These are phyloP conservation scores for Falco punctatus DNA, from an alignment of 2,113 vertebrate genomes.

Conservation along the genomic window DNA sequence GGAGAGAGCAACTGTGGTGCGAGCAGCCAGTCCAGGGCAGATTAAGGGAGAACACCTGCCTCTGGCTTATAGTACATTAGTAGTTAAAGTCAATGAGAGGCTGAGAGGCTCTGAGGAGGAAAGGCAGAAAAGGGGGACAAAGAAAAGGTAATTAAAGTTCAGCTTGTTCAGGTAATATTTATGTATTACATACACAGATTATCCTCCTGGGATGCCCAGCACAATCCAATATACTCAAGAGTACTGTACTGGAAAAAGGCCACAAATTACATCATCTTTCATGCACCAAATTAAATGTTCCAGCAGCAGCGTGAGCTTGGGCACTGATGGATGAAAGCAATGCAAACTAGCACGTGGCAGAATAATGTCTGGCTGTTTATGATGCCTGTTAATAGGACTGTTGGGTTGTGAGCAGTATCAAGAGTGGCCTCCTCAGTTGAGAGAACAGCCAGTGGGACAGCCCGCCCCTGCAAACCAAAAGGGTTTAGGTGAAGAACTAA, in stretches of 20 bases:
- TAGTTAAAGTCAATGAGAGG: background rate
- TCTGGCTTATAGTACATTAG: background rate
- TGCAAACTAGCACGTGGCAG: background rate
- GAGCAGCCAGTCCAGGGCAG: background rate
- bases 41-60: background rate
- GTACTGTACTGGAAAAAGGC: slow-evolving; percentile 21
- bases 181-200: background rate
- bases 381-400: background rate
- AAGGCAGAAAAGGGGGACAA: background rate
- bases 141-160: background rate
- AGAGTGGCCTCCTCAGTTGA: background rate
- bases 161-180: background rate
- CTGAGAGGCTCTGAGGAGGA: background rate
- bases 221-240: background rate
- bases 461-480: background rate
- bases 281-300: slow-evolving; percentile 7
- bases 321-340: background rate
- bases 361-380: background rate
- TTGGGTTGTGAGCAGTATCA: background rate
- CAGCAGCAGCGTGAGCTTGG: background rate
- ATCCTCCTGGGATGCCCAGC: background rate
- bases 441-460: background rate
- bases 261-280: slow-evolving; percentile 6
- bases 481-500: background rate
- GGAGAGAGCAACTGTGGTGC: background rate